Percentiles rank a stretch among this genome's conserved stretches.
These are phyloP conservation scores for Horisme vitalbata DNA, from an alignment of 2,888 invertebrate species.

Conservation along the genomic window DNA sequence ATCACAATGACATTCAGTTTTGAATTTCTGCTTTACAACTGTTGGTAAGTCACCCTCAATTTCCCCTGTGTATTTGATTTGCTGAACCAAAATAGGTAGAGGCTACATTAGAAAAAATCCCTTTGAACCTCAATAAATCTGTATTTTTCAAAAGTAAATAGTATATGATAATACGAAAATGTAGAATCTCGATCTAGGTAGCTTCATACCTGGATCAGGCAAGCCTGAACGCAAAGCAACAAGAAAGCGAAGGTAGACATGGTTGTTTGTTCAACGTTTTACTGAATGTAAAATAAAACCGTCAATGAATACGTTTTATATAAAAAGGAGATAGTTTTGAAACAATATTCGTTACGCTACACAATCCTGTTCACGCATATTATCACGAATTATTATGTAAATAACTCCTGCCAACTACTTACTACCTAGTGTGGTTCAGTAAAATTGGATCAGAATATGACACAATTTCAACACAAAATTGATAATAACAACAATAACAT, in stretches of 20 bases:
- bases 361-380: background rate
- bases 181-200: too few species aligned
- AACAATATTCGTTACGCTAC: background rate
- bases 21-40: too few species aligned
- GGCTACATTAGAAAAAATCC: too few species aligned
- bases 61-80: too few species aligned
- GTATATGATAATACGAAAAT: too few species aligned
- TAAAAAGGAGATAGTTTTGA: conserved; percentile 2
- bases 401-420: background rate
- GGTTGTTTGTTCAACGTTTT: conserved; percentile 21
- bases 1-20: too few species aligned
- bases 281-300: conserved; percentile 15
- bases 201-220: conserved; percentile 45
- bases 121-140: too few species aligned
- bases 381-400: conserved; percentile 4
- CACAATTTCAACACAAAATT: background rate
- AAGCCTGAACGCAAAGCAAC: conserved; percentile 42
- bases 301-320: conserved; percentile 12
- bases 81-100: too few species aligned
- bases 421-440: background rate
- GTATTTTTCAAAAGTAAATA: too few species aligned
- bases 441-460: conserved; percentile 2
- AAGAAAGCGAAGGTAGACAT: conserved; percentile 43
- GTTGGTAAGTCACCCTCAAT: too few species aligned
- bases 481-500: background rate